phyloP scores from a whole-genome alignment of 1,140 invertebrate species.

The Diachasma alloeum region DNA sequence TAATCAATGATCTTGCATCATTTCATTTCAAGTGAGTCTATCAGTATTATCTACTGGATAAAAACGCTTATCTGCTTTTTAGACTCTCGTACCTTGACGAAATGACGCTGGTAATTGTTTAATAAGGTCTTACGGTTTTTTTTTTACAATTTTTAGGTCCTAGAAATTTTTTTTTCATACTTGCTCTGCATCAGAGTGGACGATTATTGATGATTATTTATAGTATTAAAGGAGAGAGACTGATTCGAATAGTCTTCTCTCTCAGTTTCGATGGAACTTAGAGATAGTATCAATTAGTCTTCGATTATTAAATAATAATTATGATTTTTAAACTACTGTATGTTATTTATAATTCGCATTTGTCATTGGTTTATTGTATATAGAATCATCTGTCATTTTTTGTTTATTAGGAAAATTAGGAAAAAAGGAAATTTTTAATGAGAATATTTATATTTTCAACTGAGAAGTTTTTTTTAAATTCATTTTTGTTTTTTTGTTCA shows the following conservation, averaged over 20 bases:
- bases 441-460: too few relatives aligned
- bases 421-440: too few relatives aligned
- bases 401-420: too few relatives aligned
- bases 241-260: background rate
- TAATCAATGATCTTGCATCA: background rate
- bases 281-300: background rate
- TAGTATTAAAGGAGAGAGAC: background rate
- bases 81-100: background rate
- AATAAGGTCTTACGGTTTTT: background rate
- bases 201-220: background rate
- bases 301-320: too few relatives aligned
- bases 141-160: background rate
- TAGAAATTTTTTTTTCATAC: too few relatives aligned
- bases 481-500: too few relatives aligned
- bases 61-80: background rate
- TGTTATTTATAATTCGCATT: too few relatives aligned
- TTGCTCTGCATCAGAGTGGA: constrained; percentile 55
- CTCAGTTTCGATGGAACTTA: background rate
- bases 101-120: background rate
- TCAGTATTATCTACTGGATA: background rate
- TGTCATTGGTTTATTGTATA: too few relatives aligned
- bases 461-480: too few relatives aligned
- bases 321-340: too few relatives aligned
- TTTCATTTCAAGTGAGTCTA: background rate
- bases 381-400: too few relatives aligned